Evolutionary conservation across 2,888 invertebrate species (phyloP).

Genomic region (Lingula anatina): DNA sequence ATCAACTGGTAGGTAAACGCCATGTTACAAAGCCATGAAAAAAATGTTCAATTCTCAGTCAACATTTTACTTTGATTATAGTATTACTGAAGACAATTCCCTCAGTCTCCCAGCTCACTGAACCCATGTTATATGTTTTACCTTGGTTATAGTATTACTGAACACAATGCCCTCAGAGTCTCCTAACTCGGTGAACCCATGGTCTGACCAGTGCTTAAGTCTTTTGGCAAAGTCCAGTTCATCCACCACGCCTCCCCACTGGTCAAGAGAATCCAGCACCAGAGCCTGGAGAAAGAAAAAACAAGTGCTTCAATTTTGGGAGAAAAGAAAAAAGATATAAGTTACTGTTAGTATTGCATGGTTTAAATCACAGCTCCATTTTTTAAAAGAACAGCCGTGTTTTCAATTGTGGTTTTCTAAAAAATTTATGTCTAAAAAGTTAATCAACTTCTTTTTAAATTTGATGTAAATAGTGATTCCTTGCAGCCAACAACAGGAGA

Average conservation of each 20-base stretch:
- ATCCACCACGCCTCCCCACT: constrained; percentile 54
- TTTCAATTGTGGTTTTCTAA: too few relatives aligned
- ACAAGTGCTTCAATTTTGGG: background rate
- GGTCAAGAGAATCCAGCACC: constrained; percentile 50
- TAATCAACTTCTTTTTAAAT: too few relatives aligned
- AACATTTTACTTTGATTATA: constrained; percentile 37
- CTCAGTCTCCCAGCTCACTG: constrained; percentile 41
- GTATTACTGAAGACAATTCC: constrained; percentile 42
- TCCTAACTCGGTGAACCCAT: constrained; percentile 44
- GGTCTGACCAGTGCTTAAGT: constrained; percentile 41
- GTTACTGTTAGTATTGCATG: too few relatives aligned
- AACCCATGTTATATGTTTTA: constrained; percentile 36
- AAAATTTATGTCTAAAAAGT: too few relatives aligned
- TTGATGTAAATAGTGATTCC: too few relatives aligned
- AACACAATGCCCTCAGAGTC: constrained; percentile 37
- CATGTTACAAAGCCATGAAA: too few relatives aligned
- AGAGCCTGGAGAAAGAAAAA: constrained; percentile 35
- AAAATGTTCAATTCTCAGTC: too few relatives aligned
- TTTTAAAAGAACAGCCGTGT: too few relatives aligned
- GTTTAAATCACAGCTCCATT: too few relatives aligned
- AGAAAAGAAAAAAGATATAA: background rate
- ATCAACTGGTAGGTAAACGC: too few relatives aligned
- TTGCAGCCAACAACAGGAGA: too few relatives aligned
- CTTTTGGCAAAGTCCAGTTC: constrained; percentile 52
- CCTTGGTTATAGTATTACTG: constrained; percentile 45